Evolutionary conservation across 2,888 invertebrate species (phyloP), one percentile per base, ranked within the genome.

Genomic region (Brassicogethes aeneus): DNA sequence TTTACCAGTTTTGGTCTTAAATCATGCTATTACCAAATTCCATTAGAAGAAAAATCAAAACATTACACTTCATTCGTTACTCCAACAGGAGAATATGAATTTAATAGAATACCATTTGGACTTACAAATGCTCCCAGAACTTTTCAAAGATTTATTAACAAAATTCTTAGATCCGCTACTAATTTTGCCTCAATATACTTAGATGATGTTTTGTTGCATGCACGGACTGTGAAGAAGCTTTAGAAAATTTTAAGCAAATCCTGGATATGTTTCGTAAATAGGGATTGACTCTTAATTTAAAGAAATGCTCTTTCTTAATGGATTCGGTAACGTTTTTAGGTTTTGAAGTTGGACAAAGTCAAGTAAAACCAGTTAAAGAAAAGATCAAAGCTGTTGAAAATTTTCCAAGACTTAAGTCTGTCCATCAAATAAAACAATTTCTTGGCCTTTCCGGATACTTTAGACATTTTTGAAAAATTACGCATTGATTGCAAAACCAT

Each of bases 391-490:
- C 55, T 1, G 49, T 61, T 3, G 15, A 42, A 15, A 38, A 54
- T 15, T 60, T 58, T 43, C 46, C 47, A 3, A 23, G 33, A 3
- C 58, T 59, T 2, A 43, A 34, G 3, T 51, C 45, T 16, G 49
- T 54, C 1, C 51, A 52, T 3, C 44, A 54, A 15, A 40, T 61
- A 2, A 34, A 54, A 38, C 50, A 53, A 16, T 60, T 61, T 41
- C 10, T n/a, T n/a, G n/a, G n/a, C n/a, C n/a, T n/a, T n/a, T n/a
- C n/a, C n/a, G n/a, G n/a, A 60, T n/a, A 52, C 45, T 60, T 57
- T 31, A 34, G 57, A 2, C 56, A 56, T 33, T 61, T 58, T 40
- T 59, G 0, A 17, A 45, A 16, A 40, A 51, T 10, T 60, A 55
- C 40, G 51, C 56, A 1, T 30, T 41, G 0, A 49, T 54, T 3